Percentiles rank a stretch among this genome's conserved stretches.
These are phyloP conservation scores for Numenius arquata DNA, from an alignment of 2,113 vertebrate genomes.

Conservation along the genomic window DNA sequence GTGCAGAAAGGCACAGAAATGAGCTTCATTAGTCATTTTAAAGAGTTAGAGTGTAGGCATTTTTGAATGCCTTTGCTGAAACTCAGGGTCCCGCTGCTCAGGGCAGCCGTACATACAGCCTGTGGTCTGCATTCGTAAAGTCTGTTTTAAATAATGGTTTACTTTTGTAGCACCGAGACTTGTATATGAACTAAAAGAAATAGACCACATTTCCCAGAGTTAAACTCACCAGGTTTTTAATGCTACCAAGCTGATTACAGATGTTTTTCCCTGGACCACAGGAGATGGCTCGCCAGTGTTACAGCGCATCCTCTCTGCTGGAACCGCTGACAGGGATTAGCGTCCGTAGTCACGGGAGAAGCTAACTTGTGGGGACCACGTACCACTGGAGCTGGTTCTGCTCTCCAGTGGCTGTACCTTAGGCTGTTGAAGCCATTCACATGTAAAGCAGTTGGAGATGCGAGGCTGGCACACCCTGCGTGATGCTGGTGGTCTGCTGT, in stretches of 20 bases:
- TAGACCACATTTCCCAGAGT: background rate
- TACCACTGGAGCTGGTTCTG: background rate
- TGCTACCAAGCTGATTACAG: background rate
- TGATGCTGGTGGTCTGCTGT: background rate
- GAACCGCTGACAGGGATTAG: background rate
- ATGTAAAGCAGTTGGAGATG: background rate
- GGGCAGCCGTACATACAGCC: background rate
- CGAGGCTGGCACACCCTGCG: background rate
- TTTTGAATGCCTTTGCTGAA: background rate
- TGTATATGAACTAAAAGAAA: background rate
- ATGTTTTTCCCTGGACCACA: background rate
- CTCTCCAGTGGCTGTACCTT: accelerated
- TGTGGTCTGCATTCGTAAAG: background rate
- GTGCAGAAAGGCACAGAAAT: background rate
- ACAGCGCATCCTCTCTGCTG: background rate
- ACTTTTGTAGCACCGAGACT: background rate
- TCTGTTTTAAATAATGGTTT: background rate
- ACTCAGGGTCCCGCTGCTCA: background rate
- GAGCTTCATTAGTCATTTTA: background rate
- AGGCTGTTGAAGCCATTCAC: background rate
- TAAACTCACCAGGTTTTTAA: background rate
- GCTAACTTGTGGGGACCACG: accelerated
- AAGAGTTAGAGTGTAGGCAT: background rate
- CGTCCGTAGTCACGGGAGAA: background rate
- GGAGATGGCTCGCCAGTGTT: background rate